Evolutionary conservation across 2,797 vertebrate species (phyloP).

Genomic region (Benthosema pterotum): DNA sequence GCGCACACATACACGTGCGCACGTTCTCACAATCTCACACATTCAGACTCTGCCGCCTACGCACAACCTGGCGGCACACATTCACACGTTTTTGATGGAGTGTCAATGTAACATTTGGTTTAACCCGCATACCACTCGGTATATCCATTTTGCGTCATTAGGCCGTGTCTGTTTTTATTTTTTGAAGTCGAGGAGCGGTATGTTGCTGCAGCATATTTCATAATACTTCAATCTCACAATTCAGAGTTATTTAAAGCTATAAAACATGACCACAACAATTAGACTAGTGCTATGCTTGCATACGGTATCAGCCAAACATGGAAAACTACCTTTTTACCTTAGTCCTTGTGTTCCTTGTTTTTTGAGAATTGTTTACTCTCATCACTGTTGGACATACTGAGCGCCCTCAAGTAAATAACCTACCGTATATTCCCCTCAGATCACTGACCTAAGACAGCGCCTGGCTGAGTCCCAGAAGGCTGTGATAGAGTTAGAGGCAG

Average conservation of each 20-base stretch:
- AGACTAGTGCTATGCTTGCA: no score
- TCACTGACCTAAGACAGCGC: constrained; percentile 93
- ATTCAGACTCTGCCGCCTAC: constrained; percentile 45
- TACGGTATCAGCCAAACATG: no score
- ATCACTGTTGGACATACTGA: constrained; percentile 4
- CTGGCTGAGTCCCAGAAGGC: constrained; percentile 89
- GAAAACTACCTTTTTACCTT: no score
- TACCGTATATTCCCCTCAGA: constrained; percentile 66
- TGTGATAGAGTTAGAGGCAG: constrained; percentile 87
- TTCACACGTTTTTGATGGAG: constrained; percentile 47
- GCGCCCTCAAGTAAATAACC: constrained; percentile 5
- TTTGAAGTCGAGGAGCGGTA: constrained; percentile 24
- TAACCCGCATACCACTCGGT: constrained; percentile 64
- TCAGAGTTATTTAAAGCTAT: not conserved
- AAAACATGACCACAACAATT: constrained; percentile 12
- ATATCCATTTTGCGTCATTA: constrained; percentile 71
- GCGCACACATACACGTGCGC: constrained; percentile 22
- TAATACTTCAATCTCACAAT: constrained; percentile 23
- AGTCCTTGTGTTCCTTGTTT: constrained; percentile 1
- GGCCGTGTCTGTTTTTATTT: constrained; percentile 35
- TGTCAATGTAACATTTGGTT: constrained; percentile 47
- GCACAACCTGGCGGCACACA: constrained; percentile 35
- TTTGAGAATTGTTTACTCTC: not conserved
- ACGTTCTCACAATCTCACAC: constrained; percentile 43
- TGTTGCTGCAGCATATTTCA: constrained; percentile 40